A percentile compares a stretch with the other conserved stretches of the same genome.
Conservation (phyloP, 1,140 invertebrate species). For the Brachionus paranguensis region DNA sequence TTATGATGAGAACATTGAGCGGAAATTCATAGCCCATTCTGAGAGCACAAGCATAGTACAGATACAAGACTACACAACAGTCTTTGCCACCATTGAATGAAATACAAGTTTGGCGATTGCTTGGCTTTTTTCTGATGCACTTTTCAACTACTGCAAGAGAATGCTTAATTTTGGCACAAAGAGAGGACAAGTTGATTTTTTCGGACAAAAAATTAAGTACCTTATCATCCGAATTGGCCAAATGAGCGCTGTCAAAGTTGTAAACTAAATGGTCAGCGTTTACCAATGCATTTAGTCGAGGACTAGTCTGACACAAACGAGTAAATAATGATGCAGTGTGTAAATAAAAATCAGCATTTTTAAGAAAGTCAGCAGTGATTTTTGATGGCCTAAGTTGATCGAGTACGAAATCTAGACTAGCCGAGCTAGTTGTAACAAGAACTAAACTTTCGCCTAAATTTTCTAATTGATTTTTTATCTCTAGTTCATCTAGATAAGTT, state of each 20-base stretch:
- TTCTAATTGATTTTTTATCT: background rate
- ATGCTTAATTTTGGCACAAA: background rate
- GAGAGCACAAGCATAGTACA: background rate
- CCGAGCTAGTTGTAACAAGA: background rate
- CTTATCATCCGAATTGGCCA: background rate
- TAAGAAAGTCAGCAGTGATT: background rate
- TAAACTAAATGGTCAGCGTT: slow-evolving; percentile 19
- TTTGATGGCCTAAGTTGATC: background rate
- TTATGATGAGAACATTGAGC: slow-evolving; percentile 25
- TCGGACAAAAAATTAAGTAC: background rate
- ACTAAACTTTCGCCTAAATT: background rate
- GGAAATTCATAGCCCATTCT: slow-evolving; percentile 4
- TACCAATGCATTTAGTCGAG: background rate
- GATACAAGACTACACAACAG: slow-evolving; percentile 11
- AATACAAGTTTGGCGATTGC: slow-evolving; percentile 9
- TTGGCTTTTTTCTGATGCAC: background rate
- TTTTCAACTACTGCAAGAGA: slow-evolving; percentile 7
- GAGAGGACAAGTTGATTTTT: background rate
- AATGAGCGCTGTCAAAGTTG: background rate
- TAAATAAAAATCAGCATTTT: background rate
- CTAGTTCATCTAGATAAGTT: background rate
- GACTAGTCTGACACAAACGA: background rate
- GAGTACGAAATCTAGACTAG: background rate
- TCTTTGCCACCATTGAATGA: slow-evolving; percentile 41
- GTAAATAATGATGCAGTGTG: background rate